A percentile compares a stretch with the other conserved stretches of the same genome.
Conservation (phyloP, 2,888 invertebrate species). For the Rhamphomyia laevipes region DNA sequence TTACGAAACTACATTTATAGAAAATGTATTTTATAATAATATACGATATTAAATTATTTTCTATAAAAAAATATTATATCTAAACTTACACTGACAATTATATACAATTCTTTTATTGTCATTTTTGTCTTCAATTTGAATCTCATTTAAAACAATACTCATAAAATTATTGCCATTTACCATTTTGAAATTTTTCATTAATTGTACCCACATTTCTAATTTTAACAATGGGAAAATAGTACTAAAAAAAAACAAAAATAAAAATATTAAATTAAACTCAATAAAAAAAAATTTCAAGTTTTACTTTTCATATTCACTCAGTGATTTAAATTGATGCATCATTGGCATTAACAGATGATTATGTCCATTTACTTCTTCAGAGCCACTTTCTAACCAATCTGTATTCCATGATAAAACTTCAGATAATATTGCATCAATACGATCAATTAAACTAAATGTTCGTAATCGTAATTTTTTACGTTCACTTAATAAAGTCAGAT, state of each 20-base stretch:
- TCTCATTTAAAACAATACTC: not conserved
- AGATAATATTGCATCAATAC: conserved; percentile 40
- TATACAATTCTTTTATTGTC: not conserved
- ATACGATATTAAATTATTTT: too few relatives aligned
- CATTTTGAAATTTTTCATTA: conserved; percentile 4
- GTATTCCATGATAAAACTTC: conserved; percentile 54
- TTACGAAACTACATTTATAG: too few relatives aligned
- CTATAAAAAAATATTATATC: too few relatives aligned
- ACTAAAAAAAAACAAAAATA: conserved; percentile 17
- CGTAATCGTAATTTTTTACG: too few relatives aligned
- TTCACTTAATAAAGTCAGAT: too few relatives aligned
- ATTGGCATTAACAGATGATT: conserved; percentile 41
- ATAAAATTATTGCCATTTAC: conserved; percentile 14
- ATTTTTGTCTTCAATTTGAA: not conserved
- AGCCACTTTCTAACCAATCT: conserved; percentile 50
- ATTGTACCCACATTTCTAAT: conserved; percentile 26
- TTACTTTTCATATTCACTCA: conserved; percentile 48
- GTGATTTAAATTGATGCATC: conserved; percentile 43
- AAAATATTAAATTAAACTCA: not conserved
- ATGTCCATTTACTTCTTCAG: conserved; percentile 39
- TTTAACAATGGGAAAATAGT: conserved; percentile 30
- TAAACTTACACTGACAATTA: not conserved
- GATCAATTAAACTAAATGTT: conserved; percentile 6
- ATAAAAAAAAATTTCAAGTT: conserved; percentile 4
- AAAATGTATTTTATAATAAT: too few relatives aligned